Evolutionary conservation across 2,113 vertebrate genomes (phyloP).

Genomic region (Vanacampus margaritifer): DNA sequence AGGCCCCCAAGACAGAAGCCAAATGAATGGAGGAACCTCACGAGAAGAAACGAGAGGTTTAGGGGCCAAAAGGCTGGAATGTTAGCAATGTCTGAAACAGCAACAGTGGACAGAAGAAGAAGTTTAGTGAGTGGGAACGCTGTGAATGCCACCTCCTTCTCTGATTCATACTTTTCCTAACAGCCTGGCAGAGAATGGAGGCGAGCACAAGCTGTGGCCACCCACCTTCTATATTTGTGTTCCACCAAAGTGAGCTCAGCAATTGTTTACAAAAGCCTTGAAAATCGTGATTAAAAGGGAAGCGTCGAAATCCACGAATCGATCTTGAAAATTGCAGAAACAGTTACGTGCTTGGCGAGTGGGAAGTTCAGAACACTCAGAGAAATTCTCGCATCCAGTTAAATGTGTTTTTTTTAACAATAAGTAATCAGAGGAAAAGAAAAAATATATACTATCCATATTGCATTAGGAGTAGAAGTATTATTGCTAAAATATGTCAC

Average conservation of each 20-base stretch:
- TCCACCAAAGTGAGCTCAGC: not conserved
- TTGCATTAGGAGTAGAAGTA: too few relatives aligned
- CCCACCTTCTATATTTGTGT: constrained; percentile 26
- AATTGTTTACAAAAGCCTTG: not conserved
- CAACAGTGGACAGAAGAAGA: constrained; percentile 27
- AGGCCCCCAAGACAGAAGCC: not conserved
- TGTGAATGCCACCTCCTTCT: constrained; percentile 37
- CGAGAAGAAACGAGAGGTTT: constrained; percentile 1
- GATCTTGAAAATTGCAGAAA: not conserved
- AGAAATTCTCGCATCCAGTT: too few relatives aligned
- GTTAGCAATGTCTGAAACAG: constrained; percentile 43
- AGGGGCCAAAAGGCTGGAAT: constrained; percentile 44
- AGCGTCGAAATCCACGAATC: not conserved
- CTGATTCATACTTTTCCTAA: constrained; percentile 47
- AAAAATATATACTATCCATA: too few relatives aligned
- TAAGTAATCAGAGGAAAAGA: too few relatives aligned
- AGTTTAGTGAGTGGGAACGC: constrained; percentile 39
- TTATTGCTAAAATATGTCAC: too few relatives aligned
- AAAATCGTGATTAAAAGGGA: not conserved
- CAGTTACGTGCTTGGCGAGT: too few relatives aligned
- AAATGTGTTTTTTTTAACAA: too few relatives aligned
- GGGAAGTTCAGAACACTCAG: too few relatives aligned
- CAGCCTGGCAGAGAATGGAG: constrained; percentile 36
- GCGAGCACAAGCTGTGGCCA: constrained; percentile 40
- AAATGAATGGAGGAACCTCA: constrained; percentile 9